phyloP scores from a whole-genome alignment of 2,888 invertebrate species.

The Coelogynopora nodosa region DNA sequence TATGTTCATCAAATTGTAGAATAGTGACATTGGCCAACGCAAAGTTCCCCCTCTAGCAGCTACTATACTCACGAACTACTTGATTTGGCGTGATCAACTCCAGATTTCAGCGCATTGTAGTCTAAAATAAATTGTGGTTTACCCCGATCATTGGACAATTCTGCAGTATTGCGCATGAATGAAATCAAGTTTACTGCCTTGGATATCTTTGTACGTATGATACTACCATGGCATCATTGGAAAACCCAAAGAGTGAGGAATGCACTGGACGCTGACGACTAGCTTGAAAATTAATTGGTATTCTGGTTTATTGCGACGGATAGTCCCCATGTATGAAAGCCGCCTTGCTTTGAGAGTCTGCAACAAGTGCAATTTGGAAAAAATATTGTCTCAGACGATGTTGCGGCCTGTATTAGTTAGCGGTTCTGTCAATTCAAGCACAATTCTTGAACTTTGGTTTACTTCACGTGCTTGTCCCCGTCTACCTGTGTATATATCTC shows the following conservation, averaged over 20 bases:
- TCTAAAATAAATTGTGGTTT: too few relatives aligned
- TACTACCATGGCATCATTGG: background rate
- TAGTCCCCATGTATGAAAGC: background rate
- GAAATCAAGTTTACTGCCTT: background rate
- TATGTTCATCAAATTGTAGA: background rate
- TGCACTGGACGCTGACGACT: background rate
- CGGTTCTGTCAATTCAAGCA: constrained; percentile 2
- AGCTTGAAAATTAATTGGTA: background rate
- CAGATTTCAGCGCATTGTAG: too few relatives aligned
- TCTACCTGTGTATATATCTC: constrained; percentile 5
- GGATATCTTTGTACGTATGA: background rate
- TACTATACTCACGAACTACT: too few relatives aligned
- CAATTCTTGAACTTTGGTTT: background rate
- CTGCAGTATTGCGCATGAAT: too few relatives aligned
- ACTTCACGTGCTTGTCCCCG: constrained; percentile 1
- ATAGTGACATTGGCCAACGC: background rate
- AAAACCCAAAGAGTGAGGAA: background rate
- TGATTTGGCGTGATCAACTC: too few relatives aligned
- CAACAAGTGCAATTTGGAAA: background rate
- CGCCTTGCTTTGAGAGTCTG: background rate
- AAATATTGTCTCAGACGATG: background rate
- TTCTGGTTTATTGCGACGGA: background rate
- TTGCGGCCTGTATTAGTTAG: background rate
- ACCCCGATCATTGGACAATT: too few relatives aligned
- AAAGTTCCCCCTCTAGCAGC: background rate